Evolutionary conservation across 2,888 invertebrate species (phyloP).

Genomic region (Pammene fasciana): DNA sequence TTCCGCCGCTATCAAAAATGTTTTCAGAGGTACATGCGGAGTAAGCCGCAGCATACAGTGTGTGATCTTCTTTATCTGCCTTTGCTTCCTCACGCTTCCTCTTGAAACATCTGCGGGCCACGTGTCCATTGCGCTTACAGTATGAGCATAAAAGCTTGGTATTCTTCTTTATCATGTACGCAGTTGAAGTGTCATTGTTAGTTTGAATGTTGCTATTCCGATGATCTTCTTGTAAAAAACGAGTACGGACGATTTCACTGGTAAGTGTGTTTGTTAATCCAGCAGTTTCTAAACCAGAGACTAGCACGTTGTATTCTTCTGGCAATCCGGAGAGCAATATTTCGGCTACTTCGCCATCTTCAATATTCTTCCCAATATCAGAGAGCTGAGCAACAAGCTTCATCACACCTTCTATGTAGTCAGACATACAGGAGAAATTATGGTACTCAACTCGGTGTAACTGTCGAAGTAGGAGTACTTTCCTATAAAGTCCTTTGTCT

Average conservation of each 20-base stretch:
- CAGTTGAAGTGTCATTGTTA: background rate
- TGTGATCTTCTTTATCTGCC: background rate
- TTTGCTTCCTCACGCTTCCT: conserved; percentile 14
- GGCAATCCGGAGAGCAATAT: too few species aligned
- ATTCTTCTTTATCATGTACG: background rate
- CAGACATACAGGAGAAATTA: too few species aligned
- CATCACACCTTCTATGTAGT: too few species aligned
- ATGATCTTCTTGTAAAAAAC: background rate
- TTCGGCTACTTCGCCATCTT: too few species aligned
- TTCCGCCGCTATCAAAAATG: conserved; percentile 1
- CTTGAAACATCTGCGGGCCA: conserved; percentile 5
- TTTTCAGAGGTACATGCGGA: background rate
- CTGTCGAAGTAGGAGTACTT: too few species aligned
- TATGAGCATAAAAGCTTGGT: conserved; percentile 1
- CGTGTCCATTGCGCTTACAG: background rate
- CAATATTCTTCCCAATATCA: too few species aligned
- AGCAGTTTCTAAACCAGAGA: conserved; percentile 5
- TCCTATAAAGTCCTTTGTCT: too few species aligned
- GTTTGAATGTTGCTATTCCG: background rate
- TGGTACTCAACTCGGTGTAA: too few species aligned
- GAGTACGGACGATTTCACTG: background rate
- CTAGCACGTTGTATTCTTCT: too few species aligned
- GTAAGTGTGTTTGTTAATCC: background rate
- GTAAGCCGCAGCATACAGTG: conserved; percentile 16
- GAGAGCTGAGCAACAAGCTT: too few species aligned